Evolutionary conservation across 2,113 vertebrate species (phyloP).

Genomic region (Dromas ardeola): DNA sequence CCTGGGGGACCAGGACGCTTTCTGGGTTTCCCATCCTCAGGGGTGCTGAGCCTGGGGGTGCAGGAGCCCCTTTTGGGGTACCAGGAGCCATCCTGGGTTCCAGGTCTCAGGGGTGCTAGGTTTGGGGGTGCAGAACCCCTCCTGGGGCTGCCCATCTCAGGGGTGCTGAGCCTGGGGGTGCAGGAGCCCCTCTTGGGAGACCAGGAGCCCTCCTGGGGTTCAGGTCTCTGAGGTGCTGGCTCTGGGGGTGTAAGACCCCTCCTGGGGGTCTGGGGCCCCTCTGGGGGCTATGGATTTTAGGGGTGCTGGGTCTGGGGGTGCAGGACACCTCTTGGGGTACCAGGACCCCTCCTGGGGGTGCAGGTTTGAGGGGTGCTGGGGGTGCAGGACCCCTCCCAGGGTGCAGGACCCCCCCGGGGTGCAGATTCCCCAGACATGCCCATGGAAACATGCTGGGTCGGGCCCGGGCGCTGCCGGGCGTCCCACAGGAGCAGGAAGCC

Average conservation of each 20-base stretch:
- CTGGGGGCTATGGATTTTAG: no score
- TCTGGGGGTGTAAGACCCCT: not conserved
- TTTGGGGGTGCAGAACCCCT: not conserved
- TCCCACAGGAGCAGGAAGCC: not conserved
- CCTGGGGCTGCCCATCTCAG: not conserved
- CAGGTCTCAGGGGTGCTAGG: not conserved
- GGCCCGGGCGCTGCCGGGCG: not conserved
- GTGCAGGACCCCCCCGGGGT: not conserved
- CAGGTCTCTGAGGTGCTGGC: not conserved
- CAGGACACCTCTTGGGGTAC: not conserved
- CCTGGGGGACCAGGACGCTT: not conserved
- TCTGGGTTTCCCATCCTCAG: not conserved
- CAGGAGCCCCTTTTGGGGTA: not conserved
- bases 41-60: not conserved
- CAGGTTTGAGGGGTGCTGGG: not conserved
- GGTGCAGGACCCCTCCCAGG: not conserved
- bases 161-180: not conserved
- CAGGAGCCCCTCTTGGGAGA: not conserved
- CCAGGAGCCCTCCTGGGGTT: not conserved
- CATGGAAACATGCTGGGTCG: fast-evolving
- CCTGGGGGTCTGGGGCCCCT: not conserved
- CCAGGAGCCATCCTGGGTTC: not conserved
- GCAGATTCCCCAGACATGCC: not conserved
- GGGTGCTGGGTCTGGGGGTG: not conserved
- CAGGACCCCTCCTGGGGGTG: not conserved